Evolutionary conservation across 2,113 vertebrate genomes (phyloP).

Genomic region (Charadrius vociferus): DNA sequence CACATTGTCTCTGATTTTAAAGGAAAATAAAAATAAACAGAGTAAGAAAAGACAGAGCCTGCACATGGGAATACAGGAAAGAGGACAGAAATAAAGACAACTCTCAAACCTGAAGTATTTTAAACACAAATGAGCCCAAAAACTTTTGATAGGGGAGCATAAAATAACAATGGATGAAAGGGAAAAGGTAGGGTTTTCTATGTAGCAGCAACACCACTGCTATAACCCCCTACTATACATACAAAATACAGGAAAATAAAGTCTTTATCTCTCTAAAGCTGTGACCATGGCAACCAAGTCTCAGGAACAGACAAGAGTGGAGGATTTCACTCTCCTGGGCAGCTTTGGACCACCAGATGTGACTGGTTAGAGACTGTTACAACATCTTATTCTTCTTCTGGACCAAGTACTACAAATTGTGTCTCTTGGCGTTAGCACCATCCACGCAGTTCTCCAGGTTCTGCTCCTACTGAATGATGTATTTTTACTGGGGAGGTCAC

Average conservation of each 20-base stretch:
- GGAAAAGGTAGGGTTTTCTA: neutral
- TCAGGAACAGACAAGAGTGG: slow-evolving; percentile 13
- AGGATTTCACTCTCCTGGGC: slow-evolving; percentile 44
- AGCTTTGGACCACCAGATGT: slow-evolving; percentile 23
- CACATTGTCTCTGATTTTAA: neutral
- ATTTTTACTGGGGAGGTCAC: neutral
- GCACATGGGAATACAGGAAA: neutral
- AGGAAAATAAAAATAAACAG: neutral
- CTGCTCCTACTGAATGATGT: neutral
- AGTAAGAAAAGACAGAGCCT: neutral
- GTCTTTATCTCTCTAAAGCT: slow-evolving; percentile 50
- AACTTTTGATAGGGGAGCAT: neutral
- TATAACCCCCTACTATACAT: neutral
- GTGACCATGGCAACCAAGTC: slow-evolving; percentile 67
- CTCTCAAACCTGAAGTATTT: neutral
- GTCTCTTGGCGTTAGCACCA: neutral
- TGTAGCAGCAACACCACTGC: neutral
- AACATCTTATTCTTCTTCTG: slow-evolving; percentile 28
- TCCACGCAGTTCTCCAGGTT: neutral
- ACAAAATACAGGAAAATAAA: slow-evolving; percentile 22
- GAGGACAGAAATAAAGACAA: neutral
- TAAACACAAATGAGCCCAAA: neutral
- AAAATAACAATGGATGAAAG: neutral
- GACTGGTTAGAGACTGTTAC: neutral
- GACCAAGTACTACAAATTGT: slow-evolving; percentile 41